A percentile compares a stretch with the other conserved stretches of the same genome.
phyloP scores from a whole-genome alignment of 2,113 vertebrate genomes.

The Tinamus guttatus region DNA sequence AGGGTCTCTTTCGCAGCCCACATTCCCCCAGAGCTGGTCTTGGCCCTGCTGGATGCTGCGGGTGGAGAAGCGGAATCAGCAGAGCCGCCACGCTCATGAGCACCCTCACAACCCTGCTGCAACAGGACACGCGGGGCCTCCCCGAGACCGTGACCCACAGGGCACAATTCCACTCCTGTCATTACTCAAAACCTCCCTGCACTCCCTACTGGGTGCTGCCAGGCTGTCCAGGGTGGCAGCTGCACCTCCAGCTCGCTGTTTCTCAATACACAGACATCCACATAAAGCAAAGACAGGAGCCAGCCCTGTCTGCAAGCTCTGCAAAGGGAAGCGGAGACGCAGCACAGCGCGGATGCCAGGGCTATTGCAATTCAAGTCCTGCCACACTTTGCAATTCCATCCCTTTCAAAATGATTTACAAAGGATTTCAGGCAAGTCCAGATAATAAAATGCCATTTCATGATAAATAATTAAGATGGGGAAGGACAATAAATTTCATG shows the following conservation, averaged over 20 bases:
- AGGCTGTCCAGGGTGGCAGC: not conserved
- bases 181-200: not conserved
- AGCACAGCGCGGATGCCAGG: not conserved
- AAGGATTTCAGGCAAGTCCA: constrained; percentile 40
- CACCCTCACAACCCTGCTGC: not conserved
- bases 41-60: not conserved
- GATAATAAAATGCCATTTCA: constrained; percentile 61
- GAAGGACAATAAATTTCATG: constrained; percentile 43
- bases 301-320: not conserved
- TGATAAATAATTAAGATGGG: constrained; percentile 56
- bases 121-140: not conserved
- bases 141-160: not conserved
- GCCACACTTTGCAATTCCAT: not conserved
- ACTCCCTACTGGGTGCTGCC: not conserved
- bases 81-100: not conserved
- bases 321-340: not conserved
- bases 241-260: not conserved
- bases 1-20: not conserved
- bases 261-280: too few relatives aligned
- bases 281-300: not conserved
- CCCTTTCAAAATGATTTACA: constrained; percentile 60
- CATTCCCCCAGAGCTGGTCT: not conserved
- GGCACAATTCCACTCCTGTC: not conserved
- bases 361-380: not conserved
- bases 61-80: not conserved